Percentiles rank a stretch among this genome's conserved stretches.
These are phyloP conservation scores for Malthinus flaveolus DNA, from an alignment of 2,888 invertebrate species.

Conservation along the genomic window DNA sequence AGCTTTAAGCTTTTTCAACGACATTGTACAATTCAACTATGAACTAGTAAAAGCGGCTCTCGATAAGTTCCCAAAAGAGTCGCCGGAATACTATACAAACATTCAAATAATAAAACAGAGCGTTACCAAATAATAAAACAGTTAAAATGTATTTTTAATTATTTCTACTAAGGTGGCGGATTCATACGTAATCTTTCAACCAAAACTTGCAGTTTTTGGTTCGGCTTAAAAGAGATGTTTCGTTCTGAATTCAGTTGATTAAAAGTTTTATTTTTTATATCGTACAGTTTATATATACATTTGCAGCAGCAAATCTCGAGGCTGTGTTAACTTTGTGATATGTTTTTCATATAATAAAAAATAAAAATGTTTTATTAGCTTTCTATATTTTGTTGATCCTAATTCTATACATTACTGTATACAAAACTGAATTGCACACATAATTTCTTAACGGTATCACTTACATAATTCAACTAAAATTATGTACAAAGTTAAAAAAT, in stretches of 20 bases:
- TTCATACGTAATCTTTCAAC: no score
- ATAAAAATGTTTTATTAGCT: neutral
- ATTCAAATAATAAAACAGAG: conserved; percentile 24
- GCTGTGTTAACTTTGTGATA: conserved; percentile 4
- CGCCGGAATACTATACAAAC: conserved; percentile 6
- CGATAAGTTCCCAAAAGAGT: neutral
- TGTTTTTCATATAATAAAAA: neutral
- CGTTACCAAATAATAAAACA: conserved; percentile 39
- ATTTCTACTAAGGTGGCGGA: no score
- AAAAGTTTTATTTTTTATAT: no score
- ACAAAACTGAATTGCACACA: conserved; percentile 33
- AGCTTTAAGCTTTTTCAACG: conserved; percentile 60
- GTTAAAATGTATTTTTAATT: conserved; percentile 24
- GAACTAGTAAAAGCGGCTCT: conserved; percentile 41
- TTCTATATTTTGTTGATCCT: conserved; percentile 13
- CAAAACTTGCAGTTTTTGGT: no score
- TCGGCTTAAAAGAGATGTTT: no score
- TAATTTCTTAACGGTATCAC: conserved; percentile 10
- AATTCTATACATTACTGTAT: conserved; percentile 28
- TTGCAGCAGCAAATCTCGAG: neutral
- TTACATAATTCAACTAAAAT: conserved; percentile 5
- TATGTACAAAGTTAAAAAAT: neutral
- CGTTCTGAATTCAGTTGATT: no score
- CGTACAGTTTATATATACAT: no score
- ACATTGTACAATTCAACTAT: conserved; percentile 56